These are phyloP conservation scores for Acronicta alni DNA, from an alignment of 2,888 invertebrate species.

Conservation along the genomic window DNA sequence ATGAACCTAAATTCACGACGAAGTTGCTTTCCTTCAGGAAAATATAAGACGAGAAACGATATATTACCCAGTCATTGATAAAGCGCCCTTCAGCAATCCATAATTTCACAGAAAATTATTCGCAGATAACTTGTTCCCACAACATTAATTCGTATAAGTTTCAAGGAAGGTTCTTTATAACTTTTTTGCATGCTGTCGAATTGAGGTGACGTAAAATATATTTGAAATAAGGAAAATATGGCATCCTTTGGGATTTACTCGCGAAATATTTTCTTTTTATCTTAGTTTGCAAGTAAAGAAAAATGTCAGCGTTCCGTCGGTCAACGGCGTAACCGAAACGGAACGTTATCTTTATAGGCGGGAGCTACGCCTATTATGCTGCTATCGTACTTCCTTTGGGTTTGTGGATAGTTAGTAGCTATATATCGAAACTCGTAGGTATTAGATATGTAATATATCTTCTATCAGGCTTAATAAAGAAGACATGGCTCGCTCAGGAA, in stretches of 20 bases:
- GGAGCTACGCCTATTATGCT: constrained; percentile 62
- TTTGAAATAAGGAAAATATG: constrained; percentile 52
- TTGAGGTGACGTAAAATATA: constrained; percentile 39
- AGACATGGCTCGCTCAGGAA: constrained; percentile 50
- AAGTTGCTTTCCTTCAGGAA: constrained; percentile 64
- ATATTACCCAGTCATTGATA: constrained; percentile 74
- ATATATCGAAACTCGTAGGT: constrained; percentile 42
- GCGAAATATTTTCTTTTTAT: constrained; percentile 53
- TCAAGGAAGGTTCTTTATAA: constrained; percentile 42
- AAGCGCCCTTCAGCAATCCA: constrained; percentile 70
- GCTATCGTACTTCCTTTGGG: constrained; percentile 63
- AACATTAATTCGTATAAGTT: constrained; percentile 65
- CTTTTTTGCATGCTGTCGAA: constrained; percentile 50
- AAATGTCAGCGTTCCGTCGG: constrained; percentile 61
- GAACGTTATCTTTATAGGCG: constrained; percentile 65
- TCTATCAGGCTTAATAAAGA: constrained; percentile 55
- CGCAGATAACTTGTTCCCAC: constrained; percentile 61
- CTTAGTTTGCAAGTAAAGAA: constrained; percentile 49
- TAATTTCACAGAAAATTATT: constrained; percentile 72
- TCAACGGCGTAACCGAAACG: constrained; percentile 61
- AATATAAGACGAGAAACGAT: constrained; percentile 62
- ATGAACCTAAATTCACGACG: constrained; percentile 57
- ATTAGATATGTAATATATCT: constrained; percentile 53
- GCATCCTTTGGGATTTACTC: constrained; percentile 33
- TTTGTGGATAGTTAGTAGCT: constrained; percentile 26